These are phyloP conservation scores for Ovibos moschatus DNA, from an alignment of 2,113 vertebrate genomes.

Conservation along the genomic window DNA sequence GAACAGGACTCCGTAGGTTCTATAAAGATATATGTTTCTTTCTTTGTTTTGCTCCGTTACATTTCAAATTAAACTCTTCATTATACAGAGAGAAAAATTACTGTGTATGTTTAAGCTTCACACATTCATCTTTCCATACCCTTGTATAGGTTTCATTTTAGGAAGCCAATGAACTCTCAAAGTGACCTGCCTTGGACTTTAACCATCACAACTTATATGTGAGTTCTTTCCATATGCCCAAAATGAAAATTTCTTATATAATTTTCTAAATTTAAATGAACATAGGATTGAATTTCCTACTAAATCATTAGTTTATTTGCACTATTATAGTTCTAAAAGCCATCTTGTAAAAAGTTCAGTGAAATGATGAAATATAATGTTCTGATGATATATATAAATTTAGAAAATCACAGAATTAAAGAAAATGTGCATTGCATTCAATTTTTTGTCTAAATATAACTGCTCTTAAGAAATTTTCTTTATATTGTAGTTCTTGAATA, in stretches of 20 bases:
- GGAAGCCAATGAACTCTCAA: neutral
- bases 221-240: neutral
- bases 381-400: neutral
- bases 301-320: neutral
- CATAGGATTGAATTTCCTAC: neutral
- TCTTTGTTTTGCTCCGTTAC: neutral
- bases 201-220: neutral
- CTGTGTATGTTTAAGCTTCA: neutral
- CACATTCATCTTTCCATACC: too few species aligned
- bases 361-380: neutral
- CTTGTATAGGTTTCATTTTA: neutral
- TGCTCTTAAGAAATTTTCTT: slow-evolving; percentile 29
- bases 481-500: slow-evolving; percentile 21
- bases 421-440: neutral
- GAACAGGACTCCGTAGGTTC: neutral
- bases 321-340: neutral
- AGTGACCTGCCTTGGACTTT: neutral
- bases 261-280: neutral
- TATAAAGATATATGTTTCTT: neutral
- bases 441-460: neutral
- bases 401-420: neutral
- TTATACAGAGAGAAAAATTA: neutral
- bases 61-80: neutral
- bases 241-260: neutral
- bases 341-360: neutral